Evolutionary conservation across 1,140 invertebrate species (phyloP).

Genomic region (Drosophila ercepeae): DNA sequence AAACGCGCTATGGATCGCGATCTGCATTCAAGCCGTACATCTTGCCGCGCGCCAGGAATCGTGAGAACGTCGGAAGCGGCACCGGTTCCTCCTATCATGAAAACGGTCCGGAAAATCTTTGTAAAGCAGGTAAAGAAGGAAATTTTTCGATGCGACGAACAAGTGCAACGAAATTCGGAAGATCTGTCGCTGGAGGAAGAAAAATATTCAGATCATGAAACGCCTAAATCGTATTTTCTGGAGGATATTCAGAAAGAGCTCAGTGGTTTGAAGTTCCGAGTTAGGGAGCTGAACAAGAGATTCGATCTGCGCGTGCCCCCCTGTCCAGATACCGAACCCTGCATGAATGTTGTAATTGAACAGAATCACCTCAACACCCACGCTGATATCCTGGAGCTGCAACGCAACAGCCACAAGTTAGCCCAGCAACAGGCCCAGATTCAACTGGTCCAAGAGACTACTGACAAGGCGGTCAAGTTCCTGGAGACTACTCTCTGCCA

Average conservation of each 20-base stretch:
- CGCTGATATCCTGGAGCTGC: background rate
- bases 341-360: background rate
- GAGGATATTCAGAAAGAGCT: background rate
- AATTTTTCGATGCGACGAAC: background rate
- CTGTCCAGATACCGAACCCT: background rate
- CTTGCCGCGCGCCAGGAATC: background rate
- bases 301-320: background rate
- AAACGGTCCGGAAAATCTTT: background rate
- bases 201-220: background rate
- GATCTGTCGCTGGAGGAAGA: background rate
- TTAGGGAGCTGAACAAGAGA: background rate
- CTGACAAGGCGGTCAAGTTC: background rate
- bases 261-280: background rate
- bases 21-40: background rate
- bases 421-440: constrained; percentile 1
- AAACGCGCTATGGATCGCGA: background rate
- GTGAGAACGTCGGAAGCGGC: background rate
- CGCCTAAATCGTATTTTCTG: background rate
- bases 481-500: background rate
- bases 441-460: no score
- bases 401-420: background rate
- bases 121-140: background rate
- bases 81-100: background rate
- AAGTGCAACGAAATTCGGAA: background rate
- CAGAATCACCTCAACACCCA: background rate